A percentile compares a stretch with the other conserved stretches of the same genome.
phyloP scores from a whole-genome alignment of 2,888 invertebrate species.

The Herminia tarsipennalis region DNA sequence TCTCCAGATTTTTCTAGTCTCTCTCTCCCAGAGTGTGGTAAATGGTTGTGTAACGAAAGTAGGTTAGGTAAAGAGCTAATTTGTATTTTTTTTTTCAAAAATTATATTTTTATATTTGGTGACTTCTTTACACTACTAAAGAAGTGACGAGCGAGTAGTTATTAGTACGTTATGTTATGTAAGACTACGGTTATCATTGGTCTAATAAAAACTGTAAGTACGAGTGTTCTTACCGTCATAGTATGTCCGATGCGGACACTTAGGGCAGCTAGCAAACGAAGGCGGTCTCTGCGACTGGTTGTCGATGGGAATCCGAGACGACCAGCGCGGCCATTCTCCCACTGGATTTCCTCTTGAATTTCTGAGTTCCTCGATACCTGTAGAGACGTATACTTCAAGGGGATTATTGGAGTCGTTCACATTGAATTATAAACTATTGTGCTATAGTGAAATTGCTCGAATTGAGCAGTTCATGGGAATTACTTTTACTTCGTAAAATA shows the following conservation, averaged over 20 bases:
- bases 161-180: too few relatives aligned
- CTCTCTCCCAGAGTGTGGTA: too few relatives aligned
- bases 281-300: slow-evolving; percentile 73
- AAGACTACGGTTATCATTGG: too few relatives aligned
- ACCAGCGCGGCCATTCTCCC: slow-evolving; percentile 75
- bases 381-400: slow-evolving; percentile 66
- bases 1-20: too few relatives aligned
- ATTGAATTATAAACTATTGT: too few relatives aligned
- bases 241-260: slow-evolving; percentile 64
- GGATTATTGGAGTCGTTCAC: slow-evolving; percentile 50
- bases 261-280: slow-evolving; percentile 81
- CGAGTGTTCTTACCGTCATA: slow-evolving; percentile 69
- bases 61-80: neutral
- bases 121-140: neutral
- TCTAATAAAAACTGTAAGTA: neutral
- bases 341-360: slow-evolving; percentile 79
- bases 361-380: slow-evolving; percentile 81
- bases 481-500: too few relatives aligned
- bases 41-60: neutral
- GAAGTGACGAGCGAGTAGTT: too few relatives aligned
- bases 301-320: slow-evolving; percentile 60
- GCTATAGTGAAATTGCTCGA: too few relatives aligned
- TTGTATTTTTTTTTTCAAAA: neutral
- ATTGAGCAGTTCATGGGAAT: too few relatives aligned
- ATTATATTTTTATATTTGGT: neutral